Evolutionary conservation across 2,113 vertebrate genomes (phyloP).

Genomic region (Malaclemys terrapin): DNA sequence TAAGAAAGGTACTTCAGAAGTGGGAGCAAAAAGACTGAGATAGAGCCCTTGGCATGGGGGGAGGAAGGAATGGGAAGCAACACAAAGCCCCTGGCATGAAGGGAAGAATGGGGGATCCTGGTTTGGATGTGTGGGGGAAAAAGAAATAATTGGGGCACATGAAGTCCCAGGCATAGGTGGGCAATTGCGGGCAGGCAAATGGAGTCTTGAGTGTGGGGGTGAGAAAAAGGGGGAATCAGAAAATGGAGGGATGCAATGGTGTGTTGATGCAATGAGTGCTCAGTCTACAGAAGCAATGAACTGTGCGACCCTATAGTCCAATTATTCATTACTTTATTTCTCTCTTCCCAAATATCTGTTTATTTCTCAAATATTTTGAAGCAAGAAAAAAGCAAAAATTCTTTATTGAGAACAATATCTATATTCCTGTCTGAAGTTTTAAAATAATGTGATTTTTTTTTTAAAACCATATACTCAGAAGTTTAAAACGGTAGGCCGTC

Average conservation of each 20-base stretch:
- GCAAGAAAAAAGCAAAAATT: background rate
- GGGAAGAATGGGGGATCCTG: conserved; percentile 7
- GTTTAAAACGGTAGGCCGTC: background rate
- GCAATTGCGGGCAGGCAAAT: background rate
- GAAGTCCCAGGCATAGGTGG: no score
- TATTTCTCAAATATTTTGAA: conserved; percentile 20
- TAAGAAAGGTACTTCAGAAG: background rate
- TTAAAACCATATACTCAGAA: background rate
- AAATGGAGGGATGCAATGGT: conserved; percentile 60
- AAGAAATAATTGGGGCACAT: no score
- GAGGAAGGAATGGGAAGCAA: background rate
- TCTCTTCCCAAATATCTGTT: background rate
- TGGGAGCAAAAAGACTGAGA: background rate
- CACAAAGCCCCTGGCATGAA: background rate
- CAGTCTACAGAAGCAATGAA: background rate
- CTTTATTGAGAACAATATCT: background rate
- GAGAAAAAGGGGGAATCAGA: background rate
- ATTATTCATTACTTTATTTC: background rate
- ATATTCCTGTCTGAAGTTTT: background rate
- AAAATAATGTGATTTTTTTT: background rate
- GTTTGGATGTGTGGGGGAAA: background rate
- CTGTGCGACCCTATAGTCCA: background rate
- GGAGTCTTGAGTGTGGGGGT: background rate
- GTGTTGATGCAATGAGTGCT: conserved; percentile 30
- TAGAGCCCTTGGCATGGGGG: background rate